Evolutionary conservation across 2,113 vertebrate genomes (phyloP).

Genomic region (Girardinichthys multiradiatus): DNA sequence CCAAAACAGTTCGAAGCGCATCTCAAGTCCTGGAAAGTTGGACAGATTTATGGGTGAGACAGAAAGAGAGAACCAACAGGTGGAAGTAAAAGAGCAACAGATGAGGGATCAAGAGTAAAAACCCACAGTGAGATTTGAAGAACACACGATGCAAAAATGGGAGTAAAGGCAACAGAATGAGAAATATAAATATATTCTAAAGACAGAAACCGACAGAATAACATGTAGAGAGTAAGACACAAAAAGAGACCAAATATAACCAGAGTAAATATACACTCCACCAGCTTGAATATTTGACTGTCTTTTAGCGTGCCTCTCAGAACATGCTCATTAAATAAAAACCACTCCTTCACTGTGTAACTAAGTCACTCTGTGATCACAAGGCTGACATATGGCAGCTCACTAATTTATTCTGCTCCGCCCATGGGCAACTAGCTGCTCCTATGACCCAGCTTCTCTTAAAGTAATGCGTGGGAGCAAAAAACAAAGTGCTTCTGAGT

Average conservation of each 20-base stretch:
- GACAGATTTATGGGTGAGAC: slow-evolving; percentile 1
- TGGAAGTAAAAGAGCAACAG: slow-evolving; percentile 19
- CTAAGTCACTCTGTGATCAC: slow-evolving; percentile 58
- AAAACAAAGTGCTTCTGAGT: not conserved
- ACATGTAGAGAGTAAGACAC: not conserved
- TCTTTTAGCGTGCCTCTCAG: slow-evolving; percentile 35
- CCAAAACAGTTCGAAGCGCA: slow-evolving; percentile 16
- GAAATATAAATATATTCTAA: not conserved
- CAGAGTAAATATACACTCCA: slow-evolving; percentile 14
- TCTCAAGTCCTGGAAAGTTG: slow-evolving; percentile 1
- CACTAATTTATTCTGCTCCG: slow-evolving; percentile 52
- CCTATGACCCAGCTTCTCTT: slow-evolving; percentile 12
- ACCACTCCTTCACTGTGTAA: slow-evolving; percentile 55
- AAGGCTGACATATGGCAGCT: slow-evolving; percentile 57
- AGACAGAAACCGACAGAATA: not conserved
- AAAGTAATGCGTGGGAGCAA: slow-evolving; percentile 14
- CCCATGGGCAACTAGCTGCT: slow-evolving; percentile 30
- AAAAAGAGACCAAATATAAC: slow-evolving; percentile 23
- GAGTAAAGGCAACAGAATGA: not conserved
- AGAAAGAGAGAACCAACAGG: not conserved
- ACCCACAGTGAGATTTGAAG: slow-evolving; percentile 8
- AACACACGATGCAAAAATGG: not conserved
- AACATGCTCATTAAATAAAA: slow-evolving; percentile 61
- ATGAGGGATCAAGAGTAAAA: slow-evolving; percentile 19
- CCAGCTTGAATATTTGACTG: slow-evolving; percentile 2